These are phyloP conservation scores for Orycteropus afer DNA, from an alignment of 2,113 vertebrate genomes.

Conservation along the genomic window DNA sequence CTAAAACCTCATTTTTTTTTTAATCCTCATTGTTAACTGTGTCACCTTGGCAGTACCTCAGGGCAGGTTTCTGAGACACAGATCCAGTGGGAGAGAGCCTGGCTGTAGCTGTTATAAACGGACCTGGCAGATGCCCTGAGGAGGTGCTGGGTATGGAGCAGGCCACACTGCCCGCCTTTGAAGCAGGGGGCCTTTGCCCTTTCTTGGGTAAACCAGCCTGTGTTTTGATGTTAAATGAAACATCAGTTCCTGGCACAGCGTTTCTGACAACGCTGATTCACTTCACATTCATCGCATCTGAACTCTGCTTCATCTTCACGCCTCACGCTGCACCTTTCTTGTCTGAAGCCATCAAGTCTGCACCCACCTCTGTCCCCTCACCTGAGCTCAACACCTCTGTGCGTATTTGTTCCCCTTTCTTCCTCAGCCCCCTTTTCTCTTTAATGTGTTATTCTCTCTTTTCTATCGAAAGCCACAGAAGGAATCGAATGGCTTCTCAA, in stretches of 20 bases:
- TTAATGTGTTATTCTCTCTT: not conserved
- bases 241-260: not conserved
- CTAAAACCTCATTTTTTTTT: not conserved
- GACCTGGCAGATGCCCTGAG: not conserved
- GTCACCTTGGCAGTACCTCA: not conserved
- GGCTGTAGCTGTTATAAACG: not conserved
- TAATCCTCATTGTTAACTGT: not conserved
- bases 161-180: not conserved
- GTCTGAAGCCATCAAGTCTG: not conserved
- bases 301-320: not conserved
- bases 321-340: not conserved
- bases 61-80: not conserved
- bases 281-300: not conserved
- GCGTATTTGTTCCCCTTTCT: not conserved
- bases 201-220: not conserved
- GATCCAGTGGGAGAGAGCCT: not conserved
- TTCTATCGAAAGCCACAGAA: too few species aligned
- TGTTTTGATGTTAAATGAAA: not conserved
- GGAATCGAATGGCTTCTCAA: too few species aligned
- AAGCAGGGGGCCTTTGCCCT: not conserved
- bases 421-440: not conserved
- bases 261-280: not conserved
- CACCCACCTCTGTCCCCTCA: not conserved
- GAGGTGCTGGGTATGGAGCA: not conserved
- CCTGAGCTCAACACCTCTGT: not conserved